phyloP scores from a whole-genome alignment of 30 jellyfish, hydroid and myxozoan genomes.

The Aurelia sp. region DNA sequence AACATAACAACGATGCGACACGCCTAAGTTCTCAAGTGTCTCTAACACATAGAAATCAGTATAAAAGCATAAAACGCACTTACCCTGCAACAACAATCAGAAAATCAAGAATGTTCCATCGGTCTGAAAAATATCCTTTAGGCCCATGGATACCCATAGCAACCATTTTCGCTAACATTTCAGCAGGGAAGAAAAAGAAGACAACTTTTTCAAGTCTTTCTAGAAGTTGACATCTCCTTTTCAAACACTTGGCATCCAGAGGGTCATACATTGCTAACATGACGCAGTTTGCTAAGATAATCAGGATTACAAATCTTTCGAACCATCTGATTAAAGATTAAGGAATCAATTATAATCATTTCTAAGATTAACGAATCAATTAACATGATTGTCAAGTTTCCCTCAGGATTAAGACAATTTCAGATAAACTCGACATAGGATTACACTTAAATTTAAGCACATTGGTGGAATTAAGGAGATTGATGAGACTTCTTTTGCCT shows the following conservation, averaged over 20 bases:
- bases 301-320: constrained; percentile 82
- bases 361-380: background rate
- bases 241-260: constrained; percentile 65
- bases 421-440: too few relatives aligned
- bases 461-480: too few relatives aligned
- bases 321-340: constrained; percentile 82
- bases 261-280: constrained; percentile 93
- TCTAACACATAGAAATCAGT: background rate
- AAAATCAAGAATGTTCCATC: constrained; percentile 91
- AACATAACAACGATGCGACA: too few relatives aligned
- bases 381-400: too few relatives aligned
- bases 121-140: constrained; percentile 77
- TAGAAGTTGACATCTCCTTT: constrained; percentile 55
- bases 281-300: constrained; percentile 78
- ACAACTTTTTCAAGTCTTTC: constrained; percentile 79
- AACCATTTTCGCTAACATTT: constrained; percentile 83
- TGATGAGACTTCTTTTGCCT: too few relatives aligned
- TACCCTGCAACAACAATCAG: constrained; percentile 91
- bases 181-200: constrained; percentile 81
- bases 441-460: too few relatives aligned
- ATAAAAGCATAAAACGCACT: background rate
- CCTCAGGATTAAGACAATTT: too few relatives aligned
- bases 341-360: constrained; percentile 6
- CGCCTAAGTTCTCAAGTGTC: too few relatives aligned
- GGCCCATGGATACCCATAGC: constrained; percentile 92